A percentile compares a stretch with the other conserved stretches of the same genome.
Evolutionary conservation across 2,113 vertebrate genomes (phyloP).

Genomic region (Paralichthys olivaceus): DNA sequence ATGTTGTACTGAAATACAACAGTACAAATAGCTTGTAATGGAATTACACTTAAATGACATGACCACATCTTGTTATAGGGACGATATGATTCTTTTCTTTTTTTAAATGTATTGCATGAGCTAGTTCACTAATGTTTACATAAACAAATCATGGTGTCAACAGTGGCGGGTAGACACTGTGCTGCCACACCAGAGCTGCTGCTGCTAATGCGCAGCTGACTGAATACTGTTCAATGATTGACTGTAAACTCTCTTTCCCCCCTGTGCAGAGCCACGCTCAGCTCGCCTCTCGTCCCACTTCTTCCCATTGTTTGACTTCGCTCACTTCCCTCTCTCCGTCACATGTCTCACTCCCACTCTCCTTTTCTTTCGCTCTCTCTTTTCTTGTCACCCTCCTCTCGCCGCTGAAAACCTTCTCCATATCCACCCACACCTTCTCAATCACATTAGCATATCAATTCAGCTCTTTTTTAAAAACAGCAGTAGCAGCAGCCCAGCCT

Average conservation of each 20-base stretch:
- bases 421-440: constrained; percentile 76
- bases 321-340: constrained; percentile 39
- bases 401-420: constrained; percentile 70
- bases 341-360: constrained; percentile 52
- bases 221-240: constrained; percentile 43
- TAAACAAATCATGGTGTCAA: too few relatives aligned
- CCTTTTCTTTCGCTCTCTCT: constrained; percentile 55
- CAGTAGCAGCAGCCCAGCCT: constrained; percentile 44
- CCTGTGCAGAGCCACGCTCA: constrained; percentile 21
- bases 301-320: constrained; percentile 60
- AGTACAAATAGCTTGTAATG: too few relatives aligned
- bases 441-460: constrained; percentile 79
- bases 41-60: too few relatives aligned
- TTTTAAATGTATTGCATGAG: too few relatives aligned
- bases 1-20: too few relatives aligned
- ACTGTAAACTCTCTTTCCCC: constrained; percentile 49
- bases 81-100: too few relatives aligned
- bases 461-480: constrained; percentile 55
- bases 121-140: too few relatives aligned
- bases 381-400: constrained; percentile 44
- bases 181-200: constrained; percentile 9
- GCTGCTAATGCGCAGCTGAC: constrained; percentile 26
- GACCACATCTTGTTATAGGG: too few relatives aligned
- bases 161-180: too few relatives aligned
- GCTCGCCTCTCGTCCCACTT: constrained; percentile 53